Percentiles rank a stretch among this genome's conserved stretches.
These are phyloP conservation scores for Metopia argyrocephala DNA, from an alignment of 2,888 invertebrate genomes.

Conservation along the genomic window DNA sequence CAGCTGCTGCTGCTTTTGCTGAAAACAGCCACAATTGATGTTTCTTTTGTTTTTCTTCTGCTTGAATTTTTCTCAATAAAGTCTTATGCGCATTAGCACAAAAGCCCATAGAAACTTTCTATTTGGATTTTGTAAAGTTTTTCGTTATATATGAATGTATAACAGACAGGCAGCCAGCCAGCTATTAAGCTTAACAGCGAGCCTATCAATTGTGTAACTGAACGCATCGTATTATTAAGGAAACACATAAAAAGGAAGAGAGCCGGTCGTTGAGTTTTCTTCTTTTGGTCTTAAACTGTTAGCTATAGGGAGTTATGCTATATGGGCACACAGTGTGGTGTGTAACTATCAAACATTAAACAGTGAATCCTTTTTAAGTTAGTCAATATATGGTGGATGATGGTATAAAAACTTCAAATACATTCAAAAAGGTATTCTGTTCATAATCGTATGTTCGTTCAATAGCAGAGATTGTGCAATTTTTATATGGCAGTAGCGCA, in stretches of 20 bases:
- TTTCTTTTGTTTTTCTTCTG: background rate
- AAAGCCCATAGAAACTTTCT: background rate
- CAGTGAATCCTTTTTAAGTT: background rate
- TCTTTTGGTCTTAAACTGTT: slow-evolving; percentile 29
- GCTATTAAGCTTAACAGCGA: background rate
- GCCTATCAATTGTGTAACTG: slow-evolving; percentile 47
- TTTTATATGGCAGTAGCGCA: slow-evolving; percentile 63
- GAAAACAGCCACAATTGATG: too few species aligned
- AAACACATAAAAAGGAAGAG: slow-evolving; percentile 47
- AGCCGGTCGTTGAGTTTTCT: background rate
- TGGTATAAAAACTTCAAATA: slow-evolving; percentile 39
- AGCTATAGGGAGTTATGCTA: background rate
- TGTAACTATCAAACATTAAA: background rate
- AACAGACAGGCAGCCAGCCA: background rate
- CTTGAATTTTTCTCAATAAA: background rate
- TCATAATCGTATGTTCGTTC: slow-evolving; percentile 20
- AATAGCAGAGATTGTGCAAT: slow-evolving; percentile 38
- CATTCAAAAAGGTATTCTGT: slow-evolving; percentile 41
- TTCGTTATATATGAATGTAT: slow-evolving; percentile 21
- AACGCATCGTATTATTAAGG: slow-evolving; percentile 50
- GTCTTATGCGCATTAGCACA: slow-evolving; percentile 45
- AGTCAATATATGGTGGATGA: background rate
- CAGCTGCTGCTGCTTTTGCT: slow-evolving; percentile 33
- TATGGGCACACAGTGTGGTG: background rate
- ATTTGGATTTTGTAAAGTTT: slow-evolving; percentile 43